Percentiles rank a stretch among this genome's conserved stretches.
These are phyloP conservation scores for Drosophila algonquin DNA, from an alignment of 2,888 invertebrate species.

Conservation along the genomic window DNA sequence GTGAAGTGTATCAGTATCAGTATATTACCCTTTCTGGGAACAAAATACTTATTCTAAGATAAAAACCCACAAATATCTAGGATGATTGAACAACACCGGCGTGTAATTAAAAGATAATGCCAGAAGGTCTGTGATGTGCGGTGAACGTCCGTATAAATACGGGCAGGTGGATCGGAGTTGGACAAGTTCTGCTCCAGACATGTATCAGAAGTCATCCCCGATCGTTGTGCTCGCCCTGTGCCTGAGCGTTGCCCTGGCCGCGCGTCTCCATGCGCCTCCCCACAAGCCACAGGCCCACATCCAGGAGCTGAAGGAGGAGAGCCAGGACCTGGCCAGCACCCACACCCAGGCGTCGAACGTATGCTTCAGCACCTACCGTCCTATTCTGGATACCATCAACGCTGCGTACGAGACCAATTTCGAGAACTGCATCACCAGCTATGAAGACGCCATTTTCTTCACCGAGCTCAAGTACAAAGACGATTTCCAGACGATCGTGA, in stretches of 20 bases:
- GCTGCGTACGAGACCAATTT: conserved; percentile 38
- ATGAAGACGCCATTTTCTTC: neutral
- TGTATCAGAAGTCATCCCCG: conserved; percentile 41
- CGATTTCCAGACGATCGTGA: neutral
- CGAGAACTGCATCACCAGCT: conserved; percentile 12
- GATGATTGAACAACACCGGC: neutral
- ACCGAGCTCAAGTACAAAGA: neutral
- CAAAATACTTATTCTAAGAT: neutral
- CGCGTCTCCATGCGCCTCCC: conserved; percentile 12
- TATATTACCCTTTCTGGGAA: neutral
- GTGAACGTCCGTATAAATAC: conserved; percentile 18
- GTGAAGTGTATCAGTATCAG: neutral
- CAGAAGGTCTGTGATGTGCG: neutral
- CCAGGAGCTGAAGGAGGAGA: conserved; percentile 32
- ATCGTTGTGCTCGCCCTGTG: conserved; percentile 33
- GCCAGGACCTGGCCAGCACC: conserved; percentile 39
- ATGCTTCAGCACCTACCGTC: conserved; percentile 48
- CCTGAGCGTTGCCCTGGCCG: conserved; percentile 20
- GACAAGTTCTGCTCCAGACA: conserved; percentile 19
- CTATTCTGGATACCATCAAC: conserved; percentile 21
- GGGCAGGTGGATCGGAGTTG: neutral
- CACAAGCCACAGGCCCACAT: conserved; percentile 30
- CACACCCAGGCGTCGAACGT: conserved; percentile 17
- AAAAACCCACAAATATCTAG: no score
- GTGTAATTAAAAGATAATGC: conserved; percentile 30